Evolutionary conservation across 2,113 vertebrate genomes (phyloP).

Genomic region (Entosphenus tridentatus): DNA sequence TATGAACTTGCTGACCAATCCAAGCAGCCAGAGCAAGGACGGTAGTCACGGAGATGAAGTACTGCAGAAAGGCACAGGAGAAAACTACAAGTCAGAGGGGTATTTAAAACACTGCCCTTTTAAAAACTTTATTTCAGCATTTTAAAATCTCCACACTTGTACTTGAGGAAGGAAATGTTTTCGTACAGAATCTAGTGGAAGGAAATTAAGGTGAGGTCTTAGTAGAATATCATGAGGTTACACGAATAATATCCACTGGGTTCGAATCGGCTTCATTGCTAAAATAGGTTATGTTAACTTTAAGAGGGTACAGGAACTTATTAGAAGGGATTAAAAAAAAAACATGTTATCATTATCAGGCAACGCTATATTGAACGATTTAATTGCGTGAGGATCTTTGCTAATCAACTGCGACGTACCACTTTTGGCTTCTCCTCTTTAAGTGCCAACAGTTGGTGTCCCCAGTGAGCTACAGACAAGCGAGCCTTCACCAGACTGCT

Average conservation of each 20-base stretch:
- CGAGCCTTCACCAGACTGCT: conserved; percentile 62
- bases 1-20: conserved; percentile 94
- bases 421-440: conserved; percentile 95
- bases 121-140: neutral
- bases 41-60: conserved; percentile 66
- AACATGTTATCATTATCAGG: neutral
- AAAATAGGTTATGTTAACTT: too few species aligned
- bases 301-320: neutral
- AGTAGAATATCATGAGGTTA: neutral
- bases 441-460: conserved; percentile 55
- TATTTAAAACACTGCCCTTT: neutral
- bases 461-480: conserved; percentile 59
- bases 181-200: neutral
- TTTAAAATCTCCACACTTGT: neutral
- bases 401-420: conserved; percentile 24
- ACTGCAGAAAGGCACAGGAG: conserved; percentile 24
- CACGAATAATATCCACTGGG: too few species aligned
- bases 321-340: neutral
- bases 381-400: neutral
- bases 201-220: neutral
- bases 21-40: conserved; percentile 57
- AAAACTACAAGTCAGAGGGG: neutral
- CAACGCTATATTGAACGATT: neutral
- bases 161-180: neutral
- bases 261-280: too few species aligned